Evolutionary conservation across 2,888 invertebrate species (phyloP).

Genomic region (Aleiodes leptofemur): DNA sequence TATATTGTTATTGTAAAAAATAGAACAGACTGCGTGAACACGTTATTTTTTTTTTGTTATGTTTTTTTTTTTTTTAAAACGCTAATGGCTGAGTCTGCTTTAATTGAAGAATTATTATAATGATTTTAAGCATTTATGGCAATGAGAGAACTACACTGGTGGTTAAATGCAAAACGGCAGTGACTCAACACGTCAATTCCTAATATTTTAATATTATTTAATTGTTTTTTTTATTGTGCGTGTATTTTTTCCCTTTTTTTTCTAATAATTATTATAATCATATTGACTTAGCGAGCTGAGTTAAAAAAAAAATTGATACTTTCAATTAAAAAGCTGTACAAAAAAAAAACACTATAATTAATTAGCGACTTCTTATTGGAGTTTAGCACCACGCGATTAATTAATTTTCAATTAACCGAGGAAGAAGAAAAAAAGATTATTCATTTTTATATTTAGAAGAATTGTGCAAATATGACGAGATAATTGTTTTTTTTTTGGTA

Average conservation of each 20-base stretch:
- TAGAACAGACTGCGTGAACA: constrained; percentile 16
- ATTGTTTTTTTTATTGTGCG: neutral
- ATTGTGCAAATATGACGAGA: too few relatives aligned
- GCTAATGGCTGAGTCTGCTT: neutral
- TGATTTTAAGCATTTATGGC: constrained; percentile 4
- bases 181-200: constrained; percentile 58
- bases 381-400: constrained; percentile 21
- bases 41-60: neutral
- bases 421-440: too few relatives aligned
- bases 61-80: neutral
- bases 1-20: constrained; percentile 14
- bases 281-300: constrained; percentile 65
- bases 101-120: constrained; percentile 13
- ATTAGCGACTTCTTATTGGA: constrained; percentile 50
- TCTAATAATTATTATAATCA: constrained; percentile 46
- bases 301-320: constrained; percentile 55
- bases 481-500: too few relatives aligned
- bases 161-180: constrained; percentile 59
- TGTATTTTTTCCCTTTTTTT: constrained; percentile 44
- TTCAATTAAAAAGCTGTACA: constrained; percentile 73
- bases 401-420: too few relatives aligned
- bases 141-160: constrained; percentile 13
- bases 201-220: constrained; percentile 42
- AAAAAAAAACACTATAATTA: constrained; percentile 62
- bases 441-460: too few relatives aligned